Percentiles rank a stretch among this genome's conserved stretches.
Evolutionary conservation across 2,113 vertebrate species (phyloP).

Genomic region (Nesogale talazaci): DNA sequence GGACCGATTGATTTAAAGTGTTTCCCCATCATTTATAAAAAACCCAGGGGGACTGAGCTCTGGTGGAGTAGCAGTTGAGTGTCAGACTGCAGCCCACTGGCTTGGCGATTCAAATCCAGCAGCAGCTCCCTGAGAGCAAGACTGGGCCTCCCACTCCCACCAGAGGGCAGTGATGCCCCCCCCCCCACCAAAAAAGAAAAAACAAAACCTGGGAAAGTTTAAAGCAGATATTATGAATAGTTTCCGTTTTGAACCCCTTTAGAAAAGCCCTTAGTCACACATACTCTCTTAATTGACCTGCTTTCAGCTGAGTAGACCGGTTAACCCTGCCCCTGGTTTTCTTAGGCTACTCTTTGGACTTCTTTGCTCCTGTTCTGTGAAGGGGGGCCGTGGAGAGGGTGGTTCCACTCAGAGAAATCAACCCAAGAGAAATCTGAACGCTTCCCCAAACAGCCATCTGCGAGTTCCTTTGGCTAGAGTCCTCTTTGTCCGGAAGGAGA

Average conservation of each 20-base stretch:
- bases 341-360: conserved; percentile 51
- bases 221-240: neutral
- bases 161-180: no score
- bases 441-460: conserved; percentile 60
- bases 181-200: no score
- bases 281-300: neutral
- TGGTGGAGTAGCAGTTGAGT: no score
- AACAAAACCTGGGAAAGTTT: neutral
- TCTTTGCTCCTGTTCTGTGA: conserved; percentile 44
- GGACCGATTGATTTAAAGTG: neutral
- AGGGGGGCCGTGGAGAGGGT: no score
- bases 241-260: neutral
- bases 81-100: no score
- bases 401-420: neutral
- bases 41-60: no score
- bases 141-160: no score
- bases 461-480: conserved; percentile 50
- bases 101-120: no score
- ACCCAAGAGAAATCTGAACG: conserved; percentile 58
- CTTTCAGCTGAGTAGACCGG: neutral
- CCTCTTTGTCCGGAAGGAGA: conserved; percentile 58
- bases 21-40: neutral
- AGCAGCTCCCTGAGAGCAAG: no score
- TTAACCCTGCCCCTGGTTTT: neutral
- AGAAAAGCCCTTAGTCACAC: neutral